phyloP scores from a whole-genome alignment of 2,797 vertebrate species.

The Gorsachius magnificus region DNA sequence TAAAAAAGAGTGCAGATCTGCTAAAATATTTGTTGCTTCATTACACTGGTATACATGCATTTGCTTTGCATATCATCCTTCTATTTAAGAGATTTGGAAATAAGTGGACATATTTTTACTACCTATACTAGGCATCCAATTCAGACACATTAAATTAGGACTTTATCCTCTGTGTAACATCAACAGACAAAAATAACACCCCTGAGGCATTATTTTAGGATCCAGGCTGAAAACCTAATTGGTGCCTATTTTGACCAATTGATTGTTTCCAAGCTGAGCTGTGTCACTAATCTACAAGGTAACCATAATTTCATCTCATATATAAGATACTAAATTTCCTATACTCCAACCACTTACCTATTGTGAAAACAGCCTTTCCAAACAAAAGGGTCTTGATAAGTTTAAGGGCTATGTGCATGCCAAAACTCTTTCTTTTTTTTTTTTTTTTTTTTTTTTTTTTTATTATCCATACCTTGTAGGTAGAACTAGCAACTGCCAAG shows the following conservation, averaged over 20 bases:
- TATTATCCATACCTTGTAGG: neutral
- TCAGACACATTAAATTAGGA: neutral
- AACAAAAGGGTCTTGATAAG: neutral
- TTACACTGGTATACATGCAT: neutral
- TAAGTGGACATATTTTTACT: neutral
- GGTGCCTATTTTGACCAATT: neutral
- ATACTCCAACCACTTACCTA: neutral
- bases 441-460: neutral
- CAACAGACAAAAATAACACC: neutral
- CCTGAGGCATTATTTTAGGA: neutral
- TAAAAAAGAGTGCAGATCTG: neutral
- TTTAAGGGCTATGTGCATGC: neutral
- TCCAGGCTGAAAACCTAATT: neutral
- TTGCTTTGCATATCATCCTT: neutral
- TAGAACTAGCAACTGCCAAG: neutral
- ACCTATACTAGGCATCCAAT: neutral
- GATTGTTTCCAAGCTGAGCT: neutral
- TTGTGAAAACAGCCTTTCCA: neutral
- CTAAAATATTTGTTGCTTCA: slow-evolving; percentile 10
- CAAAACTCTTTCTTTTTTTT: neutral
- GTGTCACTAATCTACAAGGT: neutral
- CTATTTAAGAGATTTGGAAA: slow-evolving; percentile 5
- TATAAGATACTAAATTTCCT: neutral
- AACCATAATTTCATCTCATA: neutral
- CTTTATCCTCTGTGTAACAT: neutral